Percentiles rank a stretch among this genome's conserved stretches.
Evolutionary conservation across 2,113 vertebrate genomes (phyloP).

Genomic region (Pelecanus crispus): DNA sequence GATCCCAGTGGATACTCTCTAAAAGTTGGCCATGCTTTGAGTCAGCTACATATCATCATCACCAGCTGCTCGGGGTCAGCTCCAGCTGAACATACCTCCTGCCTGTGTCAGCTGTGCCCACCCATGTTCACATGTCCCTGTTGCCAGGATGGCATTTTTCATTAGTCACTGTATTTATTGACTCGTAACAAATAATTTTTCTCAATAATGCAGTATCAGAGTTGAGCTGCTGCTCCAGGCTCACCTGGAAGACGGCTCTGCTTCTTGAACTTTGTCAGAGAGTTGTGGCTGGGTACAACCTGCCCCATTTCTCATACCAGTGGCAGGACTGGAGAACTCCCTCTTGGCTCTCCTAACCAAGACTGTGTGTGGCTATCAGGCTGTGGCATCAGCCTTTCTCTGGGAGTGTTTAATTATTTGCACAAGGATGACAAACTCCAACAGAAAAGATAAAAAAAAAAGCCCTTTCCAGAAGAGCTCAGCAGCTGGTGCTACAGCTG

Average conservation of each 20-base stretch:
- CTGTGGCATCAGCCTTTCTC: not conserved
- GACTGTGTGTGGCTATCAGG: not conserved
- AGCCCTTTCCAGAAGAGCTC: not conserved
- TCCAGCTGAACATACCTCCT: not conserved
- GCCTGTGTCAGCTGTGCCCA: not conserved
- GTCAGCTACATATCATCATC: not conserved
- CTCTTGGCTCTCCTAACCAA: not conserved
- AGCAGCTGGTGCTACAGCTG: not conserved
- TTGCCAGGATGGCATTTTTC: not conserved
- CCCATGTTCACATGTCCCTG: not conserved
- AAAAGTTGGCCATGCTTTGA: not conserved
- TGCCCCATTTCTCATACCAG: fast-evolving
- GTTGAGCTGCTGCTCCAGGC: not conserved
- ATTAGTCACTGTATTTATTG: not conserved
- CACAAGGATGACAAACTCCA: not conserved
- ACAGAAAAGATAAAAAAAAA: not conserved
- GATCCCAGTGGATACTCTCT: not conserved
- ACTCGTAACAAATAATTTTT: not conserved
- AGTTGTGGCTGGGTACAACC: not conserved
- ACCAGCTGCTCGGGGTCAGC: not conserved
- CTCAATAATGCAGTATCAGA: not conserved
- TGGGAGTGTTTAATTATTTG: not conserved
- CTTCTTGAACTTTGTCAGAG: not conserved
- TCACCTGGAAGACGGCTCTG: not conserved
- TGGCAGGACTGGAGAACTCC: not conserved